Evolutionary conservation across 2,888 invertebrate species (phyloP).

Genomic region (Drosophila ustulata): DNA sequence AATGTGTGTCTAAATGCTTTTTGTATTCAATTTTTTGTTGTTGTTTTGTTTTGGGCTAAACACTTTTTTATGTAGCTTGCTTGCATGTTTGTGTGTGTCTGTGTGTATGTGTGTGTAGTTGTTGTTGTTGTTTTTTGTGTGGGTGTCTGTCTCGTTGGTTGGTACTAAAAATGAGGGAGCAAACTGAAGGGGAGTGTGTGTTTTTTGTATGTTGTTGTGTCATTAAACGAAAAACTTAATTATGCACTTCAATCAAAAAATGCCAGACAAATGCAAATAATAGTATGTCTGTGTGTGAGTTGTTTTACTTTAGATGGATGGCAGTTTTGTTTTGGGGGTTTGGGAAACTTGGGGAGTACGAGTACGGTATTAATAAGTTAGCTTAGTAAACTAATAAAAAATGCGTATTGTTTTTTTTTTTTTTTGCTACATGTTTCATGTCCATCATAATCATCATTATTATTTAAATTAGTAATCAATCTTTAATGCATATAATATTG

Average conservation of each 20-base stretch:
- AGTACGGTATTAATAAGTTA: slow-evolving; percentile 22
- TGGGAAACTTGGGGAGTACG: slow-evolving; percentile 3
- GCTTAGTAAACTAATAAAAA: slow-evolving; percentile 45
- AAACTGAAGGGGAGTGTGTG: slow-evolving; percentile 40
- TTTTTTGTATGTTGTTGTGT: slow-evolving; percentile 4
- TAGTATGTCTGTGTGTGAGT: slow-evolving; percentile 2
- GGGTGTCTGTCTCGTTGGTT: slow-evolving; percentile 17
- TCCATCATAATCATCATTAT: slow-evolving; percentile 25
- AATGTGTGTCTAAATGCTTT: slow-evolving; percentile 43
- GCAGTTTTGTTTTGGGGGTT: slow-evolving; percentile 9
- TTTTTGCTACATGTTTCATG: slow-evolving; percentile 44
- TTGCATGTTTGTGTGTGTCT: slow-evolving; percentile 50
- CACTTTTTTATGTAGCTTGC: slow-evolving; percentile 55
- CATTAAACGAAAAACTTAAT: slow-evolving; percentile 21
- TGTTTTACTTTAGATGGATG: slow-evolving; percentile 5
- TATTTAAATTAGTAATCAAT: slow-evolving; percentile 50
- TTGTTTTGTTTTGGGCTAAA: slow-evolving; percentile 38
- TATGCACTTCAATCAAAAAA: slow-evolving; percentile 52
- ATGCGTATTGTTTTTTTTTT: slow-evolving; percentile 24
- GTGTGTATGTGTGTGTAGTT: slow-evolving; percentile 37
- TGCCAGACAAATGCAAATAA: slow-evolving; percentile 57
- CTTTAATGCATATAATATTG: slow-evolving; percentile 46
- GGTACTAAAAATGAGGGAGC: slow-evolving; percentile 51
- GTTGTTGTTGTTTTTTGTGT: slow-evolving; percentile 13
- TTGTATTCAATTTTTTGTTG: slow-evolving; percentile 8